Conservation (phyloP, 2,113 vertebrate species). For the Candoia aspera region DNA sequence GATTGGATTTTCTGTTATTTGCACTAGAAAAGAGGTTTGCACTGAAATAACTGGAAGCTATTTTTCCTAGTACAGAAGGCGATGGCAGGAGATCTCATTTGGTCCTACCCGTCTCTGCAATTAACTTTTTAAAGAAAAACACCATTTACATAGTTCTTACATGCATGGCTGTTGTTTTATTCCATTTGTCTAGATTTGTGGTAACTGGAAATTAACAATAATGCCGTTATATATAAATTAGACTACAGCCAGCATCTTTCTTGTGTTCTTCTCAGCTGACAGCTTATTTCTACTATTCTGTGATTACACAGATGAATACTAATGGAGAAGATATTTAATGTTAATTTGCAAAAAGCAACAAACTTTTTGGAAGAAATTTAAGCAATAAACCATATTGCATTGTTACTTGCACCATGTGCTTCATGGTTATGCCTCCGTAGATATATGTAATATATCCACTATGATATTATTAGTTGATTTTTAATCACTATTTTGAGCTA, state of each 20-base stretch:
- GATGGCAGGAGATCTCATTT: not conserved
- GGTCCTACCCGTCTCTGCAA: not conserved
- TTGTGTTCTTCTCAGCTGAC: not conserved
- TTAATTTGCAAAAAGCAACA: not conserved
- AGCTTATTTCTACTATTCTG: not conserved
- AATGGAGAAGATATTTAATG: not conserved
- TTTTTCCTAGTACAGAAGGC: not conserved
- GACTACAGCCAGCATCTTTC: not conserved
- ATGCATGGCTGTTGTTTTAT: not conserved
- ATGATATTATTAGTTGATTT: not conserved
- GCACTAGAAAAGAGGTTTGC: not conserved
- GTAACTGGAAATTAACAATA: not conserved
- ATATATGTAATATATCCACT: not conserved
- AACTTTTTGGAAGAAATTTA: not conserved
- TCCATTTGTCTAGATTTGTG: not conserved
- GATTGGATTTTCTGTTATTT: not conserved
- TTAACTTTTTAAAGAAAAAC: not conserved
- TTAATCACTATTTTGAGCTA: not conserved
- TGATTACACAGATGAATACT: not conserved
- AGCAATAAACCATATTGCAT: not conserved
- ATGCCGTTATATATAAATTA: not conserved
- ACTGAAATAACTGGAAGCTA: not conserved
- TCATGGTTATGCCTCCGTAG: not conserved
- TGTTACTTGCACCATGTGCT: not conserved
- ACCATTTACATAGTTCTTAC: not conserved